phyloP scores from a whole-genome alignment of 2,797 vertebrate genomes.

The Pterois miles region DNA sequence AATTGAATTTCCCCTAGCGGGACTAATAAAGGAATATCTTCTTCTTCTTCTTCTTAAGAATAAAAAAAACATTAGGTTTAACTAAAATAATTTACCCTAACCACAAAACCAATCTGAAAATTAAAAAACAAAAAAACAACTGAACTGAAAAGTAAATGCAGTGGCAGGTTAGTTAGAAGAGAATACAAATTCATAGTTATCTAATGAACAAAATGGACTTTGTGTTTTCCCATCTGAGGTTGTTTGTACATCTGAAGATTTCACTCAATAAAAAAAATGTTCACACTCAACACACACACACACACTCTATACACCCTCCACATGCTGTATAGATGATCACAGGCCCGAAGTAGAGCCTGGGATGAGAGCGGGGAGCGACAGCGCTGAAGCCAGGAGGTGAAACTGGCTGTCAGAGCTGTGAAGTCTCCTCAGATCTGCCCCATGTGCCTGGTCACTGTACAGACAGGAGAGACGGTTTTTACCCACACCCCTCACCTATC shows the following conservation, averaged over 20 bases:
- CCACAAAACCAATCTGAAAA: neutral
- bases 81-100: neutral
- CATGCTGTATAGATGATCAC: slow-evolving; percentile 48
- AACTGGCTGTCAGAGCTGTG: slow-evolving; percentile 67
- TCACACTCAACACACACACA: slow-evolving; percentile 10
- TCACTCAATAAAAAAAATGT: neutral
- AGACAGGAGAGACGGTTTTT: slow-evolving; percentile 57
- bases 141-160: neutral
- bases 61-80: neutral
- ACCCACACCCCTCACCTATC: slow-evolving; percentile 71
- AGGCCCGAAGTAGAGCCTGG: slow-evolving; percentile 33
- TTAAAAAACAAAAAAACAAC: neutral
- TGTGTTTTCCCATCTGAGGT: neutral
- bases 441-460: slow-evolving; percentile 54
- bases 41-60: too few species aligned
- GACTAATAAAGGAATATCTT: too few species aligned
- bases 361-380: slow-evolving; percentile 47
- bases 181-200: neutral
- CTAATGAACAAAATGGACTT: neutral
- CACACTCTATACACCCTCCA: slow-evolving; percentile 1
- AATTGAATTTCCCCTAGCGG: too few species aligned
- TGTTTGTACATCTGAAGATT: slow-evolving; percentile 6
- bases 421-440: slow-evolving; percentile 69
- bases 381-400: slow-evolving; percentile 62
- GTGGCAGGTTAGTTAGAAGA: neutral